A percentile compares a stretch with the other conserved stretches of the same genome.
These are phyloP conservation scores for Cyclina sinensis DNA, from an alignment of 1,140 invertebrate species.

Conservation along the genomic window DNA sequence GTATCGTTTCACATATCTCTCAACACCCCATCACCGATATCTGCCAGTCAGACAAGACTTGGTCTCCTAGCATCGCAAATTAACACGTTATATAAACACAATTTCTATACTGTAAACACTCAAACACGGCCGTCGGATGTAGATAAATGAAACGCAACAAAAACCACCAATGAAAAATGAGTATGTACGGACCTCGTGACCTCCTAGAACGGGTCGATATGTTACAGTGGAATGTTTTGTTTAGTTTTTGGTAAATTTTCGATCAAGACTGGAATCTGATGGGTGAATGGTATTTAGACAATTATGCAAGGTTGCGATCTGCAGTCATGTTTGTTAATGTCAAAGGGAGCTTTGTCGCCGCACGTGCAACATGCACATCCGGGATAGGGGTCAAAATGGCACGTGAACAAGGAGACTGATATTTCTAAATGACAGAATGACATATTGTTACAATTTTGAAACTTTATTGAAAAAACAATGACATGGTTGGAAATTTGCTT, in stretches of 20 bases:
- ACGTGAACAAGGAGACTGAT: not conserved
- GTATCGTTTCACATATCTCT: constrained; percentile 59
- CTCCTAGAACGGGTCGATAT: constrained; percentile 5
- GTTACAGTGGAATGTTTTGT: constrained; percentile 60
- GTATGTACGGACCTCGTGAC: constrained; percentile 9
- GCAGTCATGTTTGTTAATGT: not conserved
- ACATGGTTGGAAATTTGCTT: too few species aligned
- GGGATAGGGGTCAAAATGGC: not conserved
- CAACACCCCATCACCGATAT: constrained; percentile 51
- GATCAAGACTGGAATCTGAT: constrained; percentile 38
- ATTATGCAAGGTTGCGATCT: constrained; percentile 36
- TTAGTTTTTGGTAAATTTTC: constrained; percentile 55
- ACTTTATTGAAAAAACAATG: not conserved
- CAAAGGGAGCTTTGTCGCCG: not conserved
- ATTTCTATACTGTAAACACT: constrained; percentile 75
- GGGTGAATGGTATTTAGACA: constrained; percentile 39
- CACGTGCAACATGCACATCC: constrained; percentile 26
- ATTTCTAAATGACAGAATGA: not conserved
- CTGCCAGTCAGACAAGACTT: constrained; percentile 58
- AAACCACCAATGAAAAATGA: constrained; percentile 65
- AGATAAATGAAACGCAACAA: constrained; percentile 69
- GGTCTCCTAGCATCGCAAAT: constrained; percentile 75
- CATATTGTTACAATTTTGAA: not conserved
- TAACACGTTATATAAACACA: constrained; percentile 79
- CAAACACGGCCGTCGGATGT: constrained; percentile 64